Base-by-base conservation (phyloP, 2,888 invertebrate species). In the Sympetrum striolatum region DNA sequence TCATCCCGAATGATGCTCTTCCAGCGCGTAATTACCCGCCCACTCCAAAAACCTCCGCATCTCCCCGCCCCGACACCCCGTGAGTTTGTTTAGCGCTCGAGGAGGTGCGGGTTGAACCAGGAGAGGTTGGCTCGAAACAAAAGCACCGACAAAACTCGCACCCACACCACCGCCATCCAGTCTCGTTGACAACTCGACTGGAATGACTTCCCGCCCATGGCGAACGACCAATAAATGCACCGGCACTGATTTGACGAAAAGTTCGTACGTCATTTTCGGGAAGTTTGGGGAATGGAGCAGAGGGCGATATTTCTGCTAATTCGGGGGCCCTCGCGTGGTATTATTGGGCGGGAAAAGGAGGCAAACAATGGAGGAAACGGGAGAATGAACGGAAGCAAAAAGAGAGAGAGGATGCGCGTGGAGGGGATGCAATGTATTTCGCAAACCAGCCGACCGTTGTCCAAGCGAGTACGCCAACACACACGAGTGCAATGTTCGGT, bases 221-320 rank as follows among this genome's bases (percentile, higher is more conserved):
- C 25, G 73, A 12, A 73, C 25, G 15, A 58, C 35, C 58, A 35
- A 82, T 53, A 53, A 82, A 25, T 58, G 82, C 80, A 18, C 44
- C 80, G 44, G 80, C 82, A 82, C 53, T 82, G 82, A 53, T 82
- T 82, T 58, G 82, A 82, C 82, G 82, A 82, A 82, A 82, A 82
- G 53, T 82, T 53, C 82, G 82, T 58, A 58, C 53, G 82, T 82
- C 82, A 82, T 35, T 82, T 73, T 82, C 31, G 31, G 82, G 35
- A 82, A 18, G 25, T 58, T 48, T n/a, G 53, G 53, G 35, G 60
- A 2, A 58, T 31, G 86, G 58, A 60, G 37, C 35, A 86, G 37
- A n/a, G 60, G 86, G 37, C n/a, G 60, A 86, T 86, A 60, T 64
- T 31, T 58, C 35, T 35, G 86, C 60, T 86, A 35, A 60, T 86